Percentiles rank a stretch among this genome's conserved stretches.
Evolutionary conservation across 1,140 invertebrate species (phyloP).

Genomic region (Trichonephila clavipes): DNA sequence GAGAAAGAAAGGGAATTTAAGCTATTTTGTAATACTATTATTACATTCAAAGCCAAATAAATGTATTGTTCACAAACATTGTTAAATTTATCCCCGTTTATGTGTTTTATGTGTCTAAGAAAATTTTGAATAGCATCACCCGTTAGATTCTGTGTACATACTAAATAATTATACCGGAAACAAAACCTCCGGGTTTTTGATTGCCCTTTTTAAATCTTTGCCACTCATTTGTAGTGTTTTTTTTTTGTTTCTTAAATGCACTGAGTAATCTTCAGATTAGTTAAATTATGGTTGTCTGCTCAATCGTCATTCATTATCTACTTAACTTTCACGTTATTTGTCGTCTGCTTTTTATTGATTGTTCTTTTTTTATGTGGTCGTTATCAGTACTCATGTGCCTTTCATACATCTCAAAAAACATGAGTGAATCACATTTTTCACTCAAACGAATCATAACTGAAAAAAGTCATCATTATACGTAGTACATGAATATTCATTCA

Average conservation of each 20-base stretch:
- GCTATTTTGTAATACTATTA: no score
- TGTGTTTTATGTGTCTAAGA: no score
- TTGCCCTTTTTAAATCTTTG: background rate
- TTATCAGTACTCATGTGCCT: background rate
- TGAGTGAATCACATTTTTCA: background rate
- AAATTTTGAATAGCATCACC: background rate
- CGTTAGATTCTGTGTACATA: no score
- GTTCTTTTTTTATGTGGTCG: background rate
- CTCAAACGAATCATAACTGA: background rate
- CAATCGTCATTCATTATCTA: constrained; percentile 5
- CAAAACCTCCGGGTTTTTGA: background rate
- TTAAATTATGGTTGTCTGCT: constrained; percentile 8
- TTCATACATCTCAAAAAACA: background rate
- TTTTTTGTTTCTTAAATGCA: background rate
- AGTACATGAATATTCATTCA: background rate
- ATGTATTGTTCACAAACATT: no score
- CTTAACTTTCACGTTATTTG: background rate
- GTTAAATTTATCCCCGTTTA: no score
- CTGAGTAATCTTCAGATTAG: background rate
- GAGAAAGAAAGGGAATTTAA: no score
- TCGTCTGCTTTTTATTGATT: background rate
- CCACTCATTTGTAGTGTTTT: background rate
- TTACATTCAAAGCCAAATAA: no score
- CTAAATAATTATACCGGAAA: background rate
- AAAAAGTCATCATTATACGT: background rate